phyloP scores from a whole-genome alignment of 2,113 vertebrate species.

The Orthonyx spaldingii region DNA sequence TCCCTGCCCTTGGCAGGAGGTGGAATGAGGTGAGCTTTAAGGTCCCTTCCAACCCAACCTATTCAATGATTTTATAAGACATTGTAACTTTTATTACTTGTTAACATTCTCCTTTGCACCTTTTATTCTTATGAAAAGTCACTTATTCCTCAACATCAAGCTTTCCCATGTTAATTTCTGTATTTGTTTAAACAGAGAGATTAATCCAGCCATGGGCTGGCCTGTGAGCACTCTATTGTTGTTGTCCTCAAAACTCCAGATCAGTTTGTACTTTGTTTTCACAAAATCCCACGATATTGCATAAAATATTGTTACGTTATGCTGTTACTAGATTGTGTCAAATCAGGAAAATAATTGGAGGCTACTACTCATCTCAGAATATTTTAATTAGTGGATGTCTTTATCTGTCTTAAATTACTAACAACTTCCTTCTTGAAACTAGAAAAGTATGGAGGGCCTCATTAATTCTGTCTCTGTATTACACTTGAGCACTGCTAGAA shows the following conservation, averaged over 20 bases:
- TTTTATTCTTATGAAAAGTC: not conserved
- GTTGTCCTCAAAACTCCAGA: not conserved
- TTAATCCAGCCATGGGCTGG: not conserved
- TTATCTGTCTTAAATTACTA: slow-evolving; percentile 65
- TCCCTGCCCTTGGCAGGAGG: fast-evolving
- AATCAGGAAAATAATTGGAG: slow-evolving; percentile 69
- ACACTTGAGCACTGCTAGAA: not conserved
- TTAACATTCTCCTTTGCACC: not conserved
- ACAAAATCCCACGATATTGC: not conserved
- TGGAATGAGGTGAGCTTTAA: not conserved
- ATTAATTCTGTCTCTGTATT: slow-evolving; percentile 7
- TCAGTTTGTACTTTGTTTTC: not conserved
- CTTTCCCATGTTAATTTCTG: not conserved
- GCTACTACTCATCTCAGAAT: slow-evolving; percentile 60
- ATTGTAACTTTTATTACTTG: not conserved
- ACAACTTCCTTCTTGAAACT: slow-evolving; percentile 45
- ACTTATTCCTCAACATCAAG: not conserved
- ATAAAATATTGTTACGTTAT: slow-evolving; percentile 41
- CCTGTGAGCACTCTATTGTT: not conserved
- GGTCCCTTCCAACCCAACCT: not conserved
- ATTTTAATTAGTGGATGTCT: slow-evolving; percentile 68
- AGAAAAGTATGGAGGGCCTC: slow-evolving; percentile 27
- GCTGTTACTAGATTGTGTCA: slow-evolving; percentile 61
- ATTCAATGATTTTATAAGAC: not conserved
- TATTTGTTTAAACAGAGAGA: not conserved